These are phyloP conservation scores for Mizuhopecten yessoensis DNA, from an alignment of 1,140 invertebrate genomes.

Conservation along the genomic window DNA sequence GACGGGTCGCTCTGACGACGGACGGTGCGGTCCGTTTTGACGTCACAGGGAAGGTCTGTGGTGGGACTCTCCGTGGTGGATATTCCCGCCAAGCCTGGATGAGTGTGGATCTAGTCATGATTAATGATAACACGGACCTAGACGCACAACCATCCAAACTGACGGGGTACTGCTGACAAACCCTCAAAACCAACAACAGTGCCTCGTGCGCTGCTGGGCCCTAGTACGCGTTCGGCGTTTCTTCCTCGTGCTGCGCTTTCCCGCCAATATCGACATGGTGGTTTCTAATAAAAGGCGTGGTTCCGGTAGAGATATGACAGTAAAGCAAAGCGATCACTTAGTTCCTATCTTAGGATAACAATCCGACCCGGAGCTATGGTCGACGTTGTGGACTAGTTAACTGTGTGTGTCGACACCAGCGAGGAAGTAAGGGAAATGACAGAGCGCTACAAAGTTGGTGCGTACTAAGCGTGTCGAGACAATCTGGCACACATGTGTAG, in stretches of 20 bases:
- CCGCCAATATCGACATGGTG: not conserved
- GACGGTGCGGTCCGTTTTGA: not conserved
- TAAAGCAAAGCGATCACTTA: no score
- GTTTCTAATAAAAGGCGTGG: not conserved
- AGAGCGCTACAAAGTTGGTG: not conserved
- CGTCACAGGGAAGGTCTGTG: not conserved
- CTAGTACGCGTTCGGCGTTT: not conserved
- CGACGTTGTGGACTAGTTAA: no score
- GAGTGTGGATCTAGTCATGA: slow-evolving; percentile 37
- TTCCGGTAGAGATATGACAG: no score
- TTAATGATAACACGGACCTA: not conserved
- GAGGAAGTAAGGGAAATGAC: not conserved
- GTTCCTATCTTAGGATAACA: not conserved
- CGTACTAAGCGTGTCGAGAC: not conserved
- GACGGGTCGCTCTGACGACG: not conserved
- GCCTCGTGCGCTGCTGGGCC: not conserved
- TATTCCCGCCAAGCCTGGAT: not conserved
- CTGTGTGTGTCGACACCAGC: not conserved
- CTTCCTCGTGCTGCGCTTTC: not conserved
- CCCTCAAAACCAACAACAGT: not conserved
- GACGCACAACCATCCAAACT: slow-evolving; percentile 10
- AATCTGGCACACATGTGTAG: not conserved
- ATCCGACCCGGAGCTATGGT: not conserved
- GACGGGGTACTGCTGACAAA: slow-evolving; percentile 12
- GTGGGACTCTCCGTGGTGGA: not conserved